Evolutionary conservation across 2,797 vertebrate species (phyloP).

Genomic region (Intellagama lesueurii): DNA sequence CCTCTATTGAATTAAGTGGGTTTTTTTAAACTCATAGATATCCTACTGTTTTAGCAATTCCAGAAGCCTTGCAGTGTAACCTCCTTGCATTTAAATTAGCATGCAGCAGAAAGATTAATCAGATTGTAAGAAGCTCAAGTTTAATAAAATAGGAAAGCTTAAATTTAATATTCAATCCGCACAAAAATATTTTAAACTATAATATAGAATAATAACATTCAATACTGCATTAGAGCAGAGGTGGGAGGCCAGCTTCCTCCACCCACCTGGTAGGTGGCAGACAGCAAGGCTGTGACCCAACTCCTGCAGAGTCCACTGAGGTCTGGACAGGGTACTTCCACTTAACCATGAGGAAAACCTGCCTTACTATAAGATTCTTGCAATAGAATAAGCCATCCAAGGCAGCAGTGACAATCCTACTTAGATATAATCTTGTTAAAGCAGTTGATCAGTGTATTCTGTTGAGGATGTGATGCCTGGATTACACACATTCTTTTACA

Average conservation of each 20-base stretch:
- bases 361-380: background rate
- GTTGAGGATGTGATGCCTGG: background rate
- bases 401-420: too few relatives aligned
- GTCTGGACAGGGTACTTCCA: background rate
- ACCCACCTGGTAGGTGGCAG: too few relatives aligned
- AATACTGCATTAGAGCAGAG: background rate
- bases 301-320: background rate
- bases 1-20: background rate
- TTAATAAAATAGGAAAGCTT: background rate
- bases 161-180: background rate
- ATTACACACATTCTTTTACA: background rate
- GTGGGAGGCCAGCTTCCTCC: background rate
- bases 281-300: background rate
- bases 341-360: background rate
- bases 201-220: background rate
- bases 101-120: background rate
- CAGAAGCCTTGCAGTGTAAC: background rate
- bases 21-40: background rate
- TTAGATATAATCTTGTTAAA: too few relatives aligned
- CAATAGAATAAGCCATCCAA: too few relatives aligned
- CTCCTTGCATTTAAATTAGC: background rate
- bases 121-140: background rate
- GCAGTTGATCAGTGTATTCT: background rate
- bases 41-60: background rate
- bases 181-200: slow-evolving; percentile 3